These are phyloP conservation scores for Caenorhabditis doughertyi DNA, from an alignment of 2,888 invertebrate genomes.

Conservation along the genomic window DNA sequence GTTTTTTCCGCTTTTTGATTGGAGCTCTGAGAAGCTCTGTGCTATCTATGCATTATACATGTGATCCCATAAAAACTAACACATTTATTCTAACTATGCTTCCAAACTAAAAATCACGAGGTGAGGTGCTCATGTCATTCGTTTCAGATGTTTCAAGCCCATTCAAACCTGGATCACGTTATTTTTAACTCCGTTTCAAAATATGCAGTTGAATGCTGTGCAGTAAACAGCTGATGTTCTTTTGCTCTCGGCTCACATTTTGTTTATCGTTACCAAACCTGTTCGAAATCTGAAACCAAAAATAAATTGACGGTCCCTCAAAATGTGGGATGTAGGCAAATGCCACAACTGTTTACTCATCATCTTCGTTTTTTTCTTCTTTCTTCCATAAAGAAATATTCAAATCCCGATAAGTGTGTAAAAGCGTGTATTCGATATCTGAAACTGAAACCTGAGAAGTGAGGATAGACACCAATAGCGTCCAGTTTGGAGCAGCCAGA, in stretches of 20 bases:
- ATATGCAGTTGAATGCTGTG: background rate
- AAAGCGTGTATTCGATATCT: conserved; percentile 63
- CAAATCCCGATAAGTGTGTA: conserved; percentile 58
- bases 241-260: background rate
- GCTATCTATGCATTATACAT: no score
- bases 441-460: conserved; percentile 44
- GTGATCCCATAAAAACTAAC: no score
- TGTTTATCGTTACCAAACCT: conserved; percentile 40
- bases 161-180: conserved; percentile 3
- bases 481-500: conserved; percentile 24
- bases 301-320: background rate
- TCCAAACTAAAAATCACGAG: background rate
- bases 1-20: no score
- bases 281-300: conserved; percentile 50
- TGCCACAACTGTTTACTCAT: conserved; percentile 55
- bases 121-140: conserved; percentile 3
- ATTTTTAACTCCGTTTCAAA: background rate
- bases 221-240: conserved; percentile 37
- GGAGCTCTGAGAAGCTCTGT: no score
- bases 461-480: conserved; percentile 30
- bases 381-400: conserved; percentile 34
- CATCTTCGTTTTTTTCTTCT: conserved; percentile 48
- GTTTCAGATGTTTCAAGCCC: conserved; percentile 17
- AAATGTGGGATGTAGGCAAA: conserved; percentile 30
- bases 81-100: background rate